These are phyloP conservation scores for Dinomys branickii DNA, from an alignment of 2,113 vertebrate genomes.

Conservation along the genomic window DNA sequence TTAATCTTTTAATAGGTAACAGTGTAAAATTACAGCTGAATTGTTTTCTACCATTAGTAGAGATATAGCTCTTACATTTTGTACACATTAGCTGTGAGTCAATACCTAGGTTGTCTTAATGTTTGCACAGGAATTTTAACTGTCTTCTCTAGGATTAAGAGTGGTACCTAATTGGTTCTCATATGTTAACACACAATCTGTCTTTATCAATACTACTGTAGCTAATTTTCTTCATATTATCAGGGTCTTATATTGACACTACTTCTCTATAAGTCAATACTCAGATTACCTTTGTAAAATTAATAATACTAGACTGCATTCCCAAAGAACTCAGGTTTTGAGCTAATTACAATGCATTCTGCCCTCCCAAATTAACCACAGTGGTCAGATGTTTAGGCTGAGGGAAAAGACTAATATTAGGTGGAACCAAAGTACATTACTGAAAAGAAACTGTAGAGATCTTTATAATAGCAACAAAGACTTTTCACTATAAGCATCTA, in stretches of 20 bases:
- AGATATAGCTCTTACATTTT: neutral
- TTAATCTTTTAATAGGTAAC: neutral
- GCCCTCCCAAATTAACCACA: neutral
- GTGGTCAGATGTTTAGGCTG: neutral
- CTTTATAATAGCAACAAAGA: neutral
- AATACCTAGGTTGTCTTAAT: neutral
- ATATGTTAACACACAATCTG: neutral
- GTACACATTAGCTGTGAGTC: neutral
- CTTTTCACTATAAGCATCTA: neutral
- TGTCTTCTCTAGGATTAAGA: neutral
- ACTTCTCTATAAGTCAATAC: neutral
- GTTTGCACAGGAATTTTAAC: neutral
- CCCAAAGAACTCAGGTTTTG: neutral
- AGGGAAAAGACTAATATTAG: neutral
- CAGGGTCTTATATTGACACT: neutral
- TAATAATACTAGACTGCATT: neutral
- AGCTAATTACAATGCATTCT: neutral
- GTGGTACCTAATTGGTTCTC: neutral
- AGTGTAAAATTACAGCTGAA: neutral
- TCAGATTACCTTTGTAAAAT: neutral
- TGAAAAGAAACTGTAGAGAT: neutral
- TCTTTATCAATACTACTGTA: neutral
- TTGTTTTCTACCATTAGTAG: neutral
- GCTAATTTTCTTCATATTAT: neutral
- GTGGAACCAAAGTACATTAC: neutral